phyloP scores from a whole-genome alignment of 2,888 invertebrate species.

The Apocheima hispidaria region DNA sequence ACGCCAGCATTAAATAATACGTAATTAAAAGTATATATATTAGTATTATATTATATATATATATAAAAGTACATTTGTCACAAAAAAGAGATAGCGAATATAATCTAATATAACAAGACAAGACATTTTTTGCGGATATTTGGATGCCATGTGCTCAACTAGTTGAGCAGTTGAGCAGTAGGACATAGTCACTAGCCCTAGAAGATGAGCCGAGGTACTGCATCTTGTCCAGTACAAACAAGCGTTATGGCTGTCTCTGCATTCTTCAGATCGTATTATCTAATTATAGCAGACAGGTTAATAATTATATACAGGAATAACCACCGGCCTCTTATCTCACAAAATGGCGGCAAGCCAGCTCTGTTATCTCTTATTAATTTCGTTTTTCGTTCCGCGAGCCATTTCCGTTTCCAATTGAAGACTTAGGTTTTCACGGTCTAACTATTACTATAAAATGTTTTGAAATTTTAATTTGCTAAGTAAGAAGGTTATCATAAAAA shows the following conservation, averaged over 20 bases:
- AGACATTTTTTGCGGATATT: no score
- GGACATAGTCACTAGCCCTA: slow-evolving; percentile 10
- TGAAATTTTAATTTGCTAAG: no score
- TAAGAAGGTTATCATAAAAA: no score
- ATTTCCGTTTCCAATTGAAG: slow-evolving; percentile 24
- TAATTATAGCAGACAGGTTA: slow-evolving; percentile 31
- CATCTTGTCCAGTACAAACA: slow-evolving; percentile 16
- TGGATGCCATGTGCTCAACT: no score
- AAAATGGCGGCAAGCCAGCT: slow-evolving; percentile 13
- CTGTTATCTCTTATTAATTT: slow-evolving; percentile 23
- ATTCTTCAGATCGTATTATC: slow-evolving; percentile 32
- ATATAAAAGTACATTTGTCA: no score
- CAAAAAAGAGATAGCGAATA: no score
- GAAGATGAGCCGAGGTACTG: neutral
- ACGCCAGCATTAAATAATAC: no score
- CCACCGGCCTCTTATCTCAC: slow-evolving; percentile 16
- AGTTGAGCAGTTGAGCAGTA: no score
- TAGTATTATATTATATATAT: no score
- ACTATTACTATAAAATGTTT: no score
- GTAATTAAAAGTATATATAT: no score
- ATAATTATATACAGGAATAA: slow-evolving; percentile 30
- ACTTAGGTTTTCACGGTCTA: neutral
- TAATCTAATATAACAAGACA: no score
- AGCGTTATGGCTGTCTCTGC: slow-evolving; percentile 28
- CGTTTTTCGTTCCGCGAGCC: slow-evolving; percentile 21